These are phyloP conservation scores for Thymelicus sylvestris DNA, from an alignment of 2,888 invertebrate genomes.

Conservation along the genomic window DNA sequence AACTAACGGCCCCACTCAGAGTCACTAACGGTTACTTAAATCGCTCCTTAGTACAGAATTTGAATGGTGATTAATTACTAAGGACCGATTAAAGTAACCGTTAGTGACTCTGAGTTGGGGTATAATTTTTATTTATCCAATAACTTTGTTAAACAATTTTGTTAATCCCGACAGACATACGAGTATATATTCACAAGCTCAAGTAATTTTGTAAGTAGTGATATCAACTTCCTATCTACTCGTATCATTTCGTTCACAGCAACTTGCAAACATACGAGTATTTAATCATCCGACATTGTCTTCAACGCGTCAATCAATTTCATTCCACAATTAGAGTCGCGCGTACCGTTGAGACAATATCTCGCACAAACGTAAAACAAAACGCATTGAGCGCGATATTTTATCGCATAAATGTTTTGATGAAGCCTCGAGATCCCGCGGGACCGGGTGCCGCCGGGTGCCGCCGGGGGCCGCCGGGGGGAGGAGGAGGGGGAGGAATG, in stretches of 20 bases:
- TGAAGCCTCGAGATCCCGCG: slow-evolving; percentile 57
- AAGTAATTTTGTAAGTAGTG: no score
- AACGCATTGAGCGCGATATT: slow-evolving; percentile 48
- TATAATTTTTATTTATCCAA: no score
- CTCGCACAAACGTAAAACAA: slow-evolving; percentile 23
- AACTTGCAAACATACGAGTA: background rate
- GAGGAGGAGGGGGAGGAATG: slow-evolving; percentile 54
- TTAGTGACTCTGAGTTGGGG: no score
- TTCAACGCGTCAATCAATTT: background rate
- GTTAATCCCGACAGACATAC: no score
- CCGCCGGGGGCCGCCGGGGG: slow-evolving; percentile 38
- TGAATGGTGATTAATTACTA: no score
- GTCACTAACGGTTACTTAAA: no score
- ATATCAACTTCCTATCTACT: no score
- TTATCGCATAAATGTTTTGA: slow-evolving; percentile 65
- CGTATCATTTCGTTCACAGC: background rate
- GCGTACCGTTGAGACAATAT: slow-evolving; percentile 13
- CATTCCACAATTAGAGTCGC: slow-evolving; percentile 16
- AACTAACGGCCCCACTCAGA: no score
- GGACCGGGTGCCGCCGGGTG: slow-evolving; percentile 41
- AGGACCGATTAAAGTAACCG: no score
- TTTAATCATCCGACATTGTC: background rate
- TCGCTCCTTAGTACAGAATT: no score
- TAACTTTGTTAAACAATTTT: no score
- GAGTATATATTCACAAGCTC: no score